Percentiles rank a stretch among this genome's conserved stretches.
phyloP scores from a whole-genome alignment of 2,797 vertebrate genomes.

The Limnodromus scolopaceus region DNA sequence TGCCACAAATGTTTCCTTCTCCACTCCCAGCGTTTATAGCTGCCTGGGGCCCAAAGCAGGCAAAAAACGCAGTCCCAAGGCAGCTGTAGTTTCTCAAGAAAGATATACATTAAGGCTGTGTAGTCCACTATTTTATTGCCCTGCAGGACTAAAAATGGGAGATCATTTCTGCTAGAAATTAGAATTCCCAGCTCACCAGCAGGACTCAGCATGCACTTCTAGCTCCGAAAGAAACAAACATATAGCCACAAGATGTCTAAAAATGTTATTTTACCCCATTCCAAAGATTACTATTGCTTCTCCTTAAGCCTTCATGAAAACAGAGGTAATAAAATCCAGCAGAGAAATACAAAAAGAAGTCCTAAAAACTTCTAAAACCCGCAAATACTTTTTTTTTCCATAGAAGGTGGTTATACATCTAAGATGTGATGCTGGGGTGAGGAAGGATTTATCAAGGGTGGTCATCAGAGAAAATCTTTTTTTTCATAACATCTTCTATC shows the following conservation, averaged over 20 bases:
- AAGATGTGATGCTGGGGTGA: neutral
- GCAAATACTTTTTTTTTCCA: neutral
- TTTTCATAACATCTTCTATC: neutral
- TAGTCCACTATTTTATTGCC: conserved; percentile 31
- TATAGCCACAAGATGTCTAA: neutral
- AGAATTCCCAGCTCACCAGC: neutral
- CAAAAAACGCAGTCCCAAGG: conserved; percentile 30
- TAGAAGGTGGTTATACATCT: neutral
- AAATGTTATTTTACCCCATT: neutral
- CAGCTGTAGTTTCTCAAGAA: conserved; percentile 55
- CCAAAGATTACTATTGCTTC: neutral
- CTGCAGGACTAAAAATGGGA: conserved; percentile 17
- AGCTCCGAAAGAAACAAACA: neutral
- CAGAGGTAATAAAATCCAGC: neutral
- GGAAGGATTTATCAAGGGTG: neutral
- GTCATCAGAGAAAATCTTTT: accelerated
- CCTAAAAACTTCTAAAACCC: neutral
- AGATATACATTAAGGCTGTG: conserved; percentile 3
- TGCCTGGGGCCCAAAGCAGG: conserved; percentile 12
- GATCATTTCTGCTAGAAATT: neutral
- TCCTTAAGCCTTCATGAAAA: neutral
- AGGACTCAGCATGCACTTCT: neutral
- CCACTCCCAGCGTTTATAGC: neutral
- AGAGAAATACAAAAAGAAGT: neutral
- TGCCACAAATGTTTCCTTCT: conserved; percentile 33